phyloP scores from a whole-genome alignment of 92 coral and sea anemone species.

The Heliopora coerulea region DNA sequence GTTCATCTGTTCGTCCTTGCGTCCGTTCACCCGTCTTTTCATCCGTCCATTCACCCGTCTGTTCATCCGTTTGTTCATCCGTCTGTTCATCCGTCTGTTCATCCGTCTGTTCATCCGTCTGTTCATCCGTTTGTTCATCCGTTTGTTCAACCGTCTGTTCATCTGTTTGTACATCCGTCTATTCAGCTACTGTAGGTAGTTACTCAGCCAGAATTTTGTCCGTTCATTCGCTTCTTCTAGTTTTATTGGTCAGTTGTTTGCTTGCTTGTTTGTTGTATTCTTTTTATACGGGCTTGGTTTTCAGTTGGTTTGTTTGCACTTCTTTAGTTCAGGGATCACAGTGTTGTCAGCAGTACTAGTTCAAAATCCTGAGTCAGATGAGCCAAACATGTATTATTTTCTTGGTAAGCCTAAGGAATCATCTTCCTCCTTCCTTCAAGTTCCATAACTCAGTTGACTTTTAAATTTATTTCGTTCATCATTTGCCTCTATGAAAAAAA shows the following conservation, averaged over 20 bases:
- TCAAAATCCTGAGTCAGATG: slow-evolving; percentile 18
- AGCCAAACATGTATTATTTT: slow-evolving; percentile 31
- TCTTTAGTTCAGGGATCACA: slow-evolving; percentile 25
- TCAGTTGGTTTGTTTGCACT: too few species aligned
- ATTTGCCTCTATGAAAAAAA: not conserved
- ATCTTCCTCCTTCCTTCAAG: not conserved
- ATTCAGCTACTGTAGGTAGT: too few species aligned
- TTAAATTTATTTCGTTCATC: not conserved
- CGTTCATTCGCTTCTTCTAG: too few species aligned
- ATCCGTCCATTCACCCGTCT: too few species aligned
- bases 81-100: not conserved
- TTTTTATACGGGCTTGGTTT: not conserved
- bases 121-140: too few species aligned
- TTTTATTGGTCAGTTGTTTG: not conserved
- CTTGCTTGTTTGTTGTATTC: not conserved
- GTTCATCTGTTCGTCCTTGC: too few species aligned
- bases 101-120: not conserved
- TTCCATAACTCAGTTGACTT: not conserved
- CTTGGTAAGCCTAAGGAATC: slow-evolving; percentile 1
- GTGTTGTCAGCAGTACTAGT: slow-evolving; percentile 29
- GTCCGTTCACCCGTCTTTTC: too few species aligned
- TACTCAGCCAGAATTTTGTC: too few species aligned
- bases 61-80: too few species aligned
- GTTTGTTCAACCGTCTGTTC: too few species aligned
- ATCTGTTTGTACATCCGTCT: too few species aligned